A percentile compares a stretch with the other conserved stretches of the same genome.
Conservation (phyloP, 2,888 invertebrate species). For the Diogma glabrata region DNA sequence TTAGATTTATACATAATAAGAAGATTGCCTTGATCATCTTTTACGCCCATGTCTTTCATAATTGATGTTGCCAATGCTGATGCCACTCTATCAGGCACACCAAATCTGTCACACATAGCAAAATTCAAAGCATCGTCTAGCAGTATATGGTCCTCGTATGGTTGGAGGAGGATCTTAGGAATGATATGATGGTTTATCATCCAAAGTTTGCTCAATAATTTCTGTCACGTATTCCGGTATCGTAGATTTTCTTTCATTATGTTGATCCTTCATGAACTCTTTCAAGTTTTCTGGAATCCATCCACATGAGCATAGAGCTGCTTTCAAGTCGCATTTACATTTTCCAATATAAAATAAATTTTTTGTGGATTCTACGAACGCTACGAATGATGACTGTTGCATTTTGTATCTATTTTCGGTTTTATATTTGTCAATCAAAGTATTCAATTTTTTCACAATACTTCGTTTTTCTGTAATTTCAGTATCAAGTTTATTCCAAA, state of each 20-base stretch:
- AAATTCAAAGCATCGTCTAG: not conserved
- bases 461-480: no score
- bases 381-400: no score
- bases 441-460: no score
- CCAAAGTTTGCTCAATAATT: no score
- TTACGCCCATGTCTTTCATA: not conserved
- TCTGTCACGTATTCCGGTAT: no score
- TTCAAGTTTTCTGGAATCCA: slow-evolving; percentile 2
- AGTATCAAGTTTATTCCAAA: no score
- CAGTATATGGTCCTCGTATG: not conserved
- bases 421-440: no score
- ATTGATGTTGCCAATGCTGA: slow-evolving; percentile 6
- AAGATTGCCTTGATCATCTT: slow-evolving; percentile 1
- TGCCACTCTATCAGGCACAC: not conserved
- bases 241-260: slow-evolving; percentile 6
- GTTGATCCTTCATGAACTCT: slow-evolving; percentile 6
- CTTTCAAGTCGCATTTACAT: no score
- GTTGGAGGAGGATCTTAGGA: no score
- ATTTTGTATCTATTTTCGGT: no score
- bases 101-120: slow-evolving; percentile 8
- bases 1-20: slow-evolving; percentile 1
- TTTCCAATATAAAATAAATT: slow-evolving; percentile 6
- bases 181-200: no score
- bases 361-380: slow-evolving; percentile 2
- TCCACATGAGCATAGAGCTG: slow-evolving; percentile 9